phyloP scores from a whole-genome alignment of 2,113 vertebrate species.

The Mandrillus leucophaeus region DNA sequence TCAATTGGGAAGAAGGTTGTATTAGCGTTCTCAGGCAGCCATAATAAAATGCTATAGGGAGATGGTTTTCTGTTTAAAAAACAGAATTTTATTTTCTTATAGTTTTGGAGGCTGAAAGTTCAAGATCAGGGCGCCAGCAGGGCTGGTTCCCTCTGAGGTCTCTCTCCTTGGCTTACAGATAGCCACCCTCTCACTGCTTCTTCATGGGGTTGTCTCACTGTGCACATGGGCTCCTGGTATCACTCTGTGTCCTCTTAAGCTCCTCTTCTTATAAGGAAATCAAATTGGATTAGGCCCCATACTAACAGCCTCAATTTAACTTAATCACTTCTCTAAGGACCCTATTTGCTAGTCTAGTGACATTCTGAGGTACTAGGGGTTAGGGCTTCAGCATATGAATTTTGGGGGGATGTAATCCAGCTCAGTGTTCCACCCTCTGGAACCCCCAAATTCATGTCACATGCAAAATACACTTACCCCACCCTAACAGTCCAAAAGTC shows the following conservation, averaged over 20 bases:
- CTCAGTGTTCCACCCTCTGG: not conserved
- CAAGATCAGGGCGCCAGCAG: not conserved
- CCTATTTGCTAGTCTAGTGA: not conserved
- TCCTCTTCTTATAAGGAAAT: not conserved
- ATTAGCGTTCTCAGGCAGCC: not conserved
- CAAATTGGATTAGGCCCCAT: not conserved
- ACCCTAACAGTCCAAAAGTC: not conserved
- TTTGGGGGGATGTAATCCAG: not conserved
- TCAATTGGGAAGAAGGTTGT: too few species aligned
- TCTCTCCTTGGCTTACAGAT: not conserved
- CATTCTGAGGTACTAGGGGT: not conserved
- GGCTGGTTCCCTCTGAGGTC: not conserved
- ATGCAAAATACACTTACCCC: not conserved
- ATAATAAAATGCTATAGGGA: not conserved
- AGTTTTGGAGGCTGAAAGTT: not conserved
- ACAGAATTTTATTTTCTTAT: not conserved
- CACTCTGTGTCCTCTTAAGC: not conserved
- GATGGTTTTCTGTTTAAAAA: too few species aligned
- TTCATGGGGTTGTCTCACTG: too few species aligned
- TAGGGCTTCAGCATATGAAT: not conserved
- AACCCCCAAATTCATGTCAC: not conserved
- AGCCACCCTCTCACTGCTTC: not conserved
- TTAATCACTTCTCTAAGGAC: not conserved
- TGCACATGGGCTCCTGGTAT: too few species aligned
- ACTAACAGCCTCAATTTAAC: not conserved